Conservation (phyloP, 2,888 invertebrate species). For the Poecilus cupreus region DNA sequence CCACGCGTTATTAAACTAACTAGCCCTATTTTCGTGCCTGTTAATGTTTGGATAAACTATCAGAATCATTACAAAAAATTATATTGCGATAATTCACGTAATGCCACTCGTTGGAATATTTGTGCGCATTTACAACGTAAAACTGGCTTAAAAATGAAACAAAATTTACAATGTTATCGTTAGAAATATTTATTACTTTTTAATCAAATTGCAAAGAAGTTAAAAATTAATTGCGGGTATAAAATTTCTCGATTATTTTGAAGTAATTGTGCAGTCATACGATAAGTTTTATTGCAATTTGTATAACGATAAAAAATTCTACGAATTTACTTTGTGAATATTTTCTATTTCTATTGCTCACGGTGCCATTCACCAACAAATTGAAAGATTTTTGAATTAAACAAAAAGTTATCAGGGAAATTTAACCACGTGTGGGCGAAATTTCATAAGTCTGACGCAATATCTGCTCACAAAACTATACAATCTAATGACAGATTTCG, state of each 20-base stretch:
- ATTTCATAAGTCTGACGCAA: too few relatives aligned
- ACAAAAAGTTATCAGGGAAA: too few relatives aligned
- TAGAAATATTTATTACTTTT: slow-evolving; percentile 10
- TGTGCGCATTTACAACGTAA: slow-evolving; percentile 9
- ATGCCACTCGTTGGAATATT: not conserved
- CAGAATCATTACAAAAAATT: slow-evolving; percentile 6
- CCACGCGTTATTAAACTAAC: slow-evolving; percentile 36
- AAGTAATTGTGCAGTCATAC: not conserved
- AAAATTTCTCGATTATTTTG: not conserved
- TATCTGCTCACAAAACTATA: too few relatives aligned
- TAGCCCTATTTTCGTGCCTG: slow-evolving; percentile 14
- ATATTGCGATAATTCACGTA: not conserved
- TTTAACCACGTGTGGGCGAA: too few relatives aligned
- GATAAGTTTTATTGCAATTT: not conserved
- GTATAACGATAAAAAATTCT: not conserved
- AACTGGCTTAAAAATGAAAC: not conserved
- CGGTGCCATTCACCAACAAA: too few relatives aligned
- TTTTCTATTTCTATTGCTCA: too few relatives aligned
- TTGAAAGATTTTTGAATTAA: too few relatives aligned
- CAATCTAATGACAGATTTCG: too few relatives aligned
- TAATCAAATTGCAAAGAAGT: not conserved
- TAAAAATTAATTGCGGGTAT: not conserved
- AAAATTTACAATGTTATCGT: slow-evolving; percentile 13
- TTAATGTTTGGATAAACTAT: slow-evolving; percentile 29
- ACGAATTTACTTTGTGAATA: too few relatives aligned